These are phyloP conservation scores for Hemitrygon akajei DNA, from an alignment of 2,797 vertebrate genomes.

Conservation along the genomic window DNA sequence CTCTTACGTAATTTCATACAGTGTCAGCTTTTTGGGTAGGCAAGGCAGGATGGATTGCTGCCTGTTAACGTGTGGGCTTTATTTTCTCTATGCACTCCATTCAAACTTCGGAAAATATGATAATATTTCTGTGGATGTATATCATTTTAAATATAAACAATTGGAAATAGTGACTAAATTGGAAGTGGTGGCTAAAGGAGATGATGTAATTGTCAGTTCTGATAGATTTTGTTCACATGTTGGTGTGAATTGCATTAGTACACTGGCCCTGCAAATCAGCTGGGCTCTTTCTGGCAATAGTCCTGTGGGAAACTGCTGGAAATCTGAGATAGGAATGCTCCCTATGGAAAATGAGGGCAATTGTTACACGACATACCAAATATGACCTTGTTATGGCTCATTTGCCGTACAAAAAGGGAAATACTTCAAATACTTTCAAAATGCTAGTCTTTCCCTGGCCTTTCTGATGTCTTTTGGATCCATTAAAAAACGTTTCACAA, in stretches of 20 bases:
- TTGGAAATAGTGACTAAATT: too few relatives aligned
- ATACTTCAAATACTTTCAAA: not conserved
- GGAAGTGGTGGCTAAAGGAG: too few relatives aligned
- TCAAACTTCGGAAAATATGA: too few relatives aligned
- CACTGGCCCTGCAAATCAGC: not conserved
- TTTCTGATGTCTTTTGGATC: not conserved
- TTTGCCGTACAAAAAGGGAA: not conserved
- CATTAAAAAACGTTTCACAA: not conserved
- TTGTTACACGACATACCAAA: not conserved
- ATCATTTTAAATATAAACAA: too few relatives aligned
- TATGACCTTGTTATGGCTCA: not conserved
- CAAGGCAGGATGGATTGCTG: too few relatives aligned
- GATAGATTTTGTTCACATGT: not conserved
- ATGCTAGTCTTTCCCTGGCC: not conserved
- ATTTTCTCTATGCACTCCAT: too few relatives aligned
- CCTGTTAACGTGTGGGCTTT: too few relatives aligned
- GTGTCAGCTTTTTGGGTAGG: too few relatives aligned
- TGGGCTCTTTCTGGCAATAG: not conserved
- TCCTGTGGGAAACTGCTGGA: too few relatives aligned
- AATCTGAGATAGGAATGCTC: not conserved
- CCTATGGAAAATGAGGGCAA: not conserved
- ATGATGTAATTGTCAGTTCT: too few relatives aligned
- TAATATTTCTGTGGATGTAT: too few relatives aligned
- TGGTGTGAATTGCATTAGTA: not conserved
- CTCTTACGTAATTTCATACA: too few relatives aligned